Evolutionary conservation across 2,888 invertebrate species (phyloP).

Genomic region (Sminthurinus aureus): DNA sequence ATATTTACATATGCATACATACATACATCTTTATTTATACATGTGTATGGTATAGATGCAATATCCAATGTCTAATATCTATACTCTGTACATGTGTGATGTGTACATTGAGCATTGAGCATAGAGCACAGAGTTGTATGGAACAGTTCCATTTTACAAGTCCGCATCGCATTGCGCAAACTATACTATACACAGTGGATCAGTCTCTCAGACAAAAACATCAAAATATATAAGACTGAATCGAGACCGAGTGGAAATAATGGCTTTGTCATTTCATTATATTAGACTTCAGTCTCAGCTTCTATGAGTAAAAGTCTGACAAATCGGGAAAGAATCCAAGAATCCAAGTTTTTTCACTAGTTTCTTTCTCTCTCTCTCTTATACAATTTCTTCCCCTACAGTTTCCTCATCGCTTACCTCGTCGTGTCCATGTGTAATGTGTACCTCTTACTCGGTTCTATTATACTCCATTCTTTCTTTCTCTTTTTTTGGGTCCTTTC

Average conservation of each 20-base stretch:
- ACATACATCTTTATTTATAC: too few relatives aligned
- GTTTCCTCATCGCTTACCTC: neutral
- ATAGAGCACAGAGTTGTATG: too few relatives aligned
- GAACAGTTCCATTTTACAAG: slow-evolving; percentile 4
- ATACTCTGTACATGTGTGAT: too few relatives aligned
- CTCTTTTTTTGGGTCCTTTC: neutral
- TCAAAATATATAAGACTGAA: slow-evolving; percentile 26
- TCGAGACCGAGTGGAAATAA: slow-evolving; percentile 32
- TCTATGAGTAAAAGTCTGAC: slow-evolving; percentile 27
- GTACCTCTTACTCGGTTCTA: too few relatives aligned
- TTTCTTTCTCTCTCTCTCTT: neutral
- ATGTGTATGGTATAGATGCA: too few relatives aligned
- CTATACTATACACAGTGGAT: slow-evolving; percentile 28
- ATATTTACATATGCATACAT: neutral
- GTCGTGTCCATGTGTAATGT: neutral
- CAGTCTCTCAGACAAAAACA: slow-evolving; percentile 21
- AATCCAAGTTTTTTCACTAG: neutral
- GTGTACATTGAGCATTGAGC: too few relatives aligned
- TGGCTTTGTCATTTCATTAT: slow-evolving; percentile 33
- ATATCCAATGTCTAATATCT: too few relatives aligned
- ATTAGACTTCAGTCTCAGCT: slow-evolving; percentile 30
- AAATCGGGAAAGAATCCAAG: slow-evolving; percentile 24
- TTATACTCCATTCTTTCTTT: neutral
- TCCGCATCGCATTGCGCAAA: slow-evolving; percentile 35
- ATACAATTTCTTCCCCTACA: neutral